Conservation (phyloP, 2,113 vertebrate genomes). For the Onychorhynchus coronatus region DNA sequence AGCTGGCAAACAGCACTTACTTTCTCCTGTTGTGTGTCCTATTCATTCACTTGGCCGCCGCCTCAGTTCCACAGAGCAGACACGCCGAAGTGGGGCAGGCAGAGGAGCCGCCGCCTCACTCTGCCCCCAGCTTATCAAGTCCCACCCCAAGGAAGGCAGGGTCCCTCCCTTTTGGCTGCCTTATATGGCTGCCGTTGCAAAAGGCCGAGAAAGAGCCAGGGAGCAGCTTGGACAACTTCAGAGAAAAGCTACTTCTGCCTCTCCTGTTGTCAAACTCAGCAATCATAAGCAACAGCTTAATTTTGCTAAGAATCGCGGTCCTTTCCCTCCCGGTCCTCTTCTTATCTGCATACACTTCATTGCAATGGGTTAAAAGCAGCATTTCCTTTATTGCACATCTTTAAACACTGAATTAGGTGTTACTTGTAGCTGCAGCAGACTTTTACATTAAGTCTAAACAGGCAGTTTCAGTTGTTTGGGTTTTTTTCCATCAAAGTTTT, state of each 20-base stretch:
- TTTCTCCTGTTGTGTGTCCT: neutral
- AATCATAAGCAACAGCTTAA: neutral
- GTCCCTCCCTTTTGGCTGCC: constrained; percentile 40
- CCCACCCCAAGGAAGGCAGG: neutral
- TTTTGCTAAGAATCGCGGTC: neutral
- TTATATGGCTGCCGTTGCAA: neutral
- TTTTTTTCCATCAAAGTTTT: neutral
- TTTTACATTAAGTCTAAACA: neutral
- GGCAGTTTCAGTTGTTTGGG: neutral
- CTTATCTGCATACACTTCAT: neutral
- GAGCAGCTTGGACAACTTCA: neutral
- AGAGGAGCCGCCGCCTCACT: neutral
- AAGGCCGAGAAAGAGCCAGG: neutral
- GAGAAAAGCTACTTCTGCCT: neutral
- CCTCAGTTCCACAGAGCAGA: neutral
- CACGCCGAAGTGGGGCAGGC: neutral
- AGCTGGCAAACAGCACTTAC: neutral
- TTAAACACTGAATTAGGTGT: neutral
- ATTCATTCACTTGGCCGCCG: neutral
- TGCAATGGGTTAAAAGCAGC: neutral
- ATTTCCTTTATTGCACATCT: neutral
- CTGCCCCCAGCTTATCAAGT: neutral
- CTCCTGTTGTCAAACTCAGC: neutral
- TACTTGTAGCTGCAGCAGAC: neutral
- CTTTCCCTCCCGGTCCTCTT: neutral